Evolutionary conservation across 2,888 invertebrate species (phyloP), one percentile per base, ranked within the genome.

Genomic region (Zhengitettix transpicula): DNA sequence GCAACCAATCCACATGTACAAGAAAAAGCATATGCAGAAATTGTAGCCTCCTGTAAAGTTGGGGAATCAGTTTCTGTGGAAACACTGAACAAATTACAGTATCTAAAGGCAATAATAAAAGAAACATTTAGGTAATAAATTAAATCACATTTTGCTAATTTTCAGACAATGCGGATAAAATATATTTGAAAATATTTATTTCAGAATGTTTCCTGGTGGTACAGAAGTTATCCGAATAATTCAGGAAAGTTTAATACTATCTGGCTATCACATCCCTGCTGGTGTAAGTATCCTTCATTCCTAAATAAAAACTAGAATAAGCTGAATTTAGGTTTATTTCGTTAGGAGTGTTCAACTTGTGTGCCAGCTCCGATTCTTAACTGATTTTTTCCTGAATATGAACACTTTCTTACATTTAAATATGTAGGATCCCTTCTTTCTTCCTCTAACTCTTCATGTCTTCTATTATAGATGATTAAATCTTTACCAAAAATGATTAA

Each of bases 61-160:
- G 67, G 68, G 17, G 62, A 66, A 44, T 66, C 66, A 7, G 66
- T 78, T 2, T 74, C 73, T 3, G 67, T 71, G 14, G 71, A 74
- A 14, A 65, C 68, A 17, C 64, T 77, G 41, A 66, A 68, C 52
- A 67, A 70, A 42, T 65, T 76, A 53, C 69, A 70, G 1, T 83
- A 82, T 65, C 70, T 85, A 10, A 79, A 77, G 67, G 84, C 84
- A 1, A 81, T 81, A 65, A 70, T 85, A 9, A 84, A 83, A 68
- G 85, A 85, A 70, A 72, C 80, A 0, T 71, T 78, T 54, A 73
- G 83, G 72, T 72, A 65, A 8, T 12, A 47, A 47, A 47, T 28
- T 28, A 28, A 7, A 28, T 28, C 28, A 28, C 2, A 28, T 2
- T 28, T 28, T 28, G 2, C 28, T 28, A 28, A 28, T 28, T 28